These are phyloP conservation scores for Grammomys surdaster DNA, from an alignment of 2,113 vertebrate species.

Conservation along the genomic window DNA sequence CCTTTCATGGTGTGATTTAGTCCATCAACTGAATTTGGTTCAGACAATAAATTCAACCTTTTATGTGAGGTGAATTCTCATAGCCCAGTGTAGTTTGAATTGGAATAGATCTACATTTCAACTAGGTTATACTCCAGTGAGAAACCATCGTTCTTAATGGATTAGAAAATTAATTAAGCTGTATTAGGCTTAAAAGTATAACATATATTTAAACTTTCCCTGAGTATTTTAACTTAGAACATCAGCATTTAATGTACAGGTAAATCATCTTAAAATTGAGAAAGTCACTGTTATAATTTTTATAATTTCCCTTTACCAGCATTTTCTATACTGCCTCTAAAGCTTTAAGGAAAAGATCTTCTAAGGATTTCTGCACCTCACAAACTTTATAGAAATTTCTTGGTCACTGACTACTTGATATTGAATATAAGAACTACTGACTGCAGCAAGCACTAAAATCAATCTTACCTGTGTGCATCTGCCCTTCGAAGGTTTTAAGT, in stretches of 20 bases:
- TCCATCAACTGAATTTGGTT: conserved; percentile 64
- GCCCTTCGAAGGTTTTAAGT: not conserved
- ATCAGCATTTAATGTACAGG: conserved; percentile 66
- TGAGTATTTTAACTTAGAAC: conserved; percentile 49
- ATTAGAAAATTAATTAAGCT: conserved; percentile 73
- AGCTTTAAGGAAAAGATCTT: conserved; percentile 52
- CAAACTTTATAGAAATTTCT: conserved; percentile 64
- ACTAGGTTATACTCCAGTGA: conserved; percentile 63
- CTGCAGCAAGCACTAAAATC: conserved; percentile 33
- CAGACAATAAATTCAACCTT: conserved; percentile 47
- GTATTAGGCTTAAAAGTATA: conserved; percentile 12
- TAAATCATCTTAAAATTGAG: conserved; percentile 72
- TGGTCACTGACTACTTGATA: conserved; percentile 1
- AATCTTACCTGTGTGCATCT: not conserved
- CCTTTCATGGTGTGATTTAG: not conserved
- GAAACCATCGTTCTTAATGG: conserved; percentile 63
- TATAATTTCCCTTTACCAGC: conserved; percentile 61
- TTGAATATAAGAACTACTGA: conserved; percentile 36
- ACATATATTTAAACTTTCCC: conserved; percentile 45
- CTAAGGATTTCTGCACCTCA: conserved; percentile 58
- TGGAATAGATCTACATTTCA: conserved; percentile 66
- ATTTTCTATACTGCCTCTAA: conserved; percentile 64
- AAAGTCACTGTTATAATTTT: conserved; percentile 67
- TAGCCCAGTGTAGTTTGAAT: conserved; percentile 56
- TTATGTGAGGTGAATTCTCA: conserved; percentile 60